Base-by-base conservation (phyloP, 2,888 invertebrate genomes). In the Spilarctia lutea region DNA sequence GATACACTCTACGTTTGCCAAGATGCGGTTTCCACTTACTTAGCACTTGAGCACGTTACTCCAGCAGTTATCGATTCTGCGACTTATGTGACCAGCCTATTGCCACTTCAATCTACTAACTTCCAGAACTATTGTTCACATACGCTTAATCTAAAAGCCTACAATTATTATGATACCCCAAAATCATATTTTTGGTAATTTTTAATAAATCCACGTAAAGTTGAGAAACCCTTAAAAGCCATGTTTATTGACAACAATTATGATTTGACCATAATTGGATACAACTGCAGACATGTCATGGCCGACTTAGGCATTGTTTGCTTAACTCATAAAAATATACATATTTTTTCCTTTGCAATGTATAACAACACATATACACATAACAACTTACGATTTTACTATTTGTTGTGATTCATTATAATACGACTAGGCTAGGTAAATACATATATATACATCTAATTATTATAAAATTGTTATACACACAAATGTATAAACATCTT, bases 241-340 rank as follows among this genome's bases (percentile, higher is more conserved):
- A 52, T 72, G 33, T 42, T 56, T 69, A 67, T 77, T 20, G 45
- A 67, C 45, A 33, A 42, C 68, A 75, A 77, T 75, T 75, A 72
- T 72, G 67, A 68, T 68, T 68, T 76, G 45, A 20, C 83, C 74
- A 78, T 83, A 83, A 83, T 81, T 83, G 84, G 81, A 70, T 67
- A 75, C 69, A 68, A 71, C 65, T 60, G 6, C 30, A 75, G 73
- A 65, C 77, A 63, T 81, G 83, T 81, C 83, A 83, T 27, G 83
- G 83, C 65, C 79, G 73, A 20, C 10, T 11, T 30, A 71, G 42
- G 68, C 73, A 79, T 81, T 80, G 77, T 78, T 70, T 75, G 68
- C 71, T 52, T 76, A 75, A 56, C 39, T 7, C 76, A 68, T 73
- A 81, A 81, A 77, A 75, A 79, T 45, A 76, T 67, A 63, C 71